phyloP scores from a whole-genome alignment of 2,113 vertebrate genomes.

The Telmatochromis sp. region DNA sequence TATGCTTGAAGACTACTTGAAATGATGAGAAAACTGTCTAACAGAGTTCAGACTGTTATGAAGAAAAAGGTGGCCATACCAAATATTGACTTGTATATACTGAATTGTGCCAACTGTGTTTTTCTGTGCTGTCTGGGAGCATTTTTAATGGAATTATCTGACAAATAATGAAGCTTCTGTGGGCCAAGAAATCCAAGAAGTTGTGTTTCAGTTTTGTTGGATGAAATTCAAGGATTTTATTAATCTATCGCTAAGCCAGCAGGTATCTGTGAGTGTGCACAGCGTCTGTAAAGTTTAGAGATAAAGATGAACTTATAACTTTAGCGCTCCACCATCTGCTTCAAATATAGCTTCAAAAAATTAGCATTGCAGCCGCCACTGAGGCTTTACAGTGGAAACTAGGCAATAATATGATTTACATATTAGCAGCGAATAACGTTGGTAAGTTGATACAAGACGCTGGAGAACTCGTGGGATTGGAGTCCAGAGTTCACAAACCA shows the following conservation, averaged over 20 bases:
- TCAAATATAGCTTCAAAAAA: neutral
- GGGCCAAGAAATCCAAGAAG: neutral
- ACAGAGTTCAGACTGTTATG: neutral
- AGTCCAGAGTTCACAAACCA: neutral
- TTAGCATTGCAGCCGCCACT: fast-evolving
- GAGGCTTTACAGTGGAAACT: neutral
- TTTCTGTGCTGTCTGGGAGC: too few relatives aligned
- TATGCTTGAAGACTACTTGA: neutral
- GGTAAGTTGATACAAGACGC: neutral
- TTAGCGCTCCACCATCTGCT: neutral
- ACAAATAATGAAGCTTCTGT: neutral
- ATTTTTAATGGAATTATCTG: too few relatives aligned
- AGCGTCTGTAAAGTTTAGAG: neutral
- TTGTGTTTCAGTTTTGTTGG: neutral
- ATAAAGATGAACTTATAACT: neutral
- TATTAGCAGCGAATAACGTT: neutral
- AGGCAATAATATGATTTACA: neutral
- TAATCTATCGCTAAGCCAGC: neutral
- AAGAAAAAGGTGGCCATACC: neutral
- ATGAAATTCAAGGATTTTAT: neutral
- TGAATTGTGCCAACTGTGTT: neutral
- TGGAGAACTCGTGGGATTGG: neutral
- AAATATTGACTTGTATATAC: neutral
- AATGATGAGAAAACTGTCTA: neutral
- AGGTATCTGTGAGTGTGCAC: neutral